Evolutionary conservation across 2,888 invertebrate species (phyloP).

Genomic region (Drosophila monieri): DNA sequence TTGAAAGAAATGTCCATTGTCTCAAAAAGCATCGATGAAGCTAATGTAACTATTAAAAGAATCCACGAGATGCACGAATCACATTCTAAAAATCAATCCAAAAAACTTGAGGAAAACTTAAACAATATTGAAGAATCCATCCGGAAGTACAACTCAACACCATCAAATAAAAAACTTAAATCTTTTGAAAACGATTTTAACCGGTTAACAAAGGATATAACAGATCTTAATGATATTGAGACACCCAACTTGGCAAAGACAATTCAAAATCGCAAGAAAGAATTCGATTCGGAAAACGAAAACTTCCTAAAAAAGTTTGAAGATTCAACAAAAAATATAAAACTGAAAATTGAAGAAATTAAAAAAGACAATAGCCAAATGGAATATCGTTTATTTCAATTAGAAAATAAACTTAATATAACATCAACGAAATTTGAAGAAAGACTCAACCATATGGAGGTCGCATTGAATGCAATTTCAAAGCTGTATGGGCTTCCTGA

Average conservation of each 20-base stretch:
- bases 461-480: background rate
- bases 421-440: background rate
- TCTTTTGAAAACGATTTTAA: background rate
- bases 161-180: background rate
- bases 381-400: background rate
- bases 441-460: background rate
- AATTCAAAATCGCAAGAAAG: background rate
- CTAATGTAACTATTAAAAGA: background rate
- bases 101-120: background rate
- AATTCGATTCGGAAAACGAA: background rate
- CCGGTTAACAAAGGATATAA: background rate
- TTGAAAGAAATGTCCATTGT: background rate
- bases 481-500: background rate
- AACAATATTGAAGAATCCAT: background rate
- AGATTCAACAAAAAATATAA: background rate
- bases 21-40: background rate
- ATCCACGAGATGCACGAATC: background rate
- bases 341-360: background rate
- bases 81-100: background rate
- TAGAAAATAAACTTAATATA: background rate
- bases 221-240: background rate
- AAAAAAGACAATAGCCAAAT: background rate
- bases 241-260: background rate
- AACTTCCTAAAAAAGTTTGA: background rate
- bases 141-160: background rate